A percentile compares a stretch with the other conserved stretches of the same genome.
Conservation (phyloP, 2,113 vertebrate species). For the Chloroceryle aenea region DNA sequence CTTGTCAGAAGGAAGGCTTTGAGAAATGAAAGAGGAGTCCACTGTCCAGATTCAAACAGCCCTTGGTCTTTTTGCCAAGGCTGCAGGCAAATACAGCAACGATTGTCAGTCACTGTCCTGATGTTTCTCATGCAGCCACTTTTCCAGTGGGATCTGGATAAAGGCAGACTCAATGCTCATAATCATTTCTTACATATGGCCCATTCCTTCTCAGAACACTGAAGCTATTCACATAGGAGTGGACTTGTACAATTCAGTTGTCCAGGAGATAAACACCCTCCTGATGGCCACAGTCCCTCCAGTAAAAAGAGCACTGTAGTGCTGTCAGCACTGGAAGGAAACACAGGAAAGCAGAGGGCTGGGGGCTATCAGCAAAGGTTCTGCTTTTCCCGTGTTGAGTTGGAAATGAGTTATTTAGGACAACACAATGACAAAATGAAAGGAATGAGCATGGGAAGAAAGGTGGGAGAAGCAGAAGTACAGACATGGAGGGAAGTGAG, state of each 20-base stretch:
- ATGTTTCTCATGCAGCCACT: not conserved
- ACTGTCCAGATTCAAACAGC: not conserved
- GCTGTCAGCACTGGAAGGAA: not conserved
- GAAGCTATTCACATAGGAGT: conserved; percentile 20
- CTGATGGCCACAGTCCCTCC: not conserved
- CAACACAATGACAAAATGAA: not conserved
- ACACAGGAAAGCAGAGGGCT: not conserved
- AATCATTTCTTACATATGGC: conserved; percentile 26
- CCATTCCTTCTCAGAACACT: conserved; percentile 21
- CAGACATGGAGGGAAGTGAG: not conserved
- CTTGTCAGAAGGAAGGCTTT: not conserved
- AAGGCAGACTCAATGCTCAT: not conserved
- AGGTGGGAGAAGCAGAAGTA: not conserved
- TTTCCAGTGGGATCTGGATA: conserved; percentile 7
- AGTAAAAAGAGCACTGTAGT: not conserved
- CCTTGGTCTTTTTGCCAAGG: not conserved
- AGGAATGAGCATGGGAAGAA: not conserved
- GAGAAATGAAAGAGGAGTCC: not conserved
- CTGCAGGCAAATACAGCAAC: not conserved
- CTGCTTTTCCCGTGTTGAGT: not conserved
- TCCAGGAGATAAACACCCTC: not conserved
- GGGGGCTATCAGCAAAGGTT: not conserved
- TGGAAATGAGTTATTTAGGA: not conserved
- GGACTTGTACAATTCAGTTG: not conserved
- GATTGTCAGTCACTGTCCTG: not conserved